Evolutionary conservation across 2,888 invertebrate species (phyloP), one percentile per base, ranked within the genome.

Genomic region (Timandra comae): DNA sequence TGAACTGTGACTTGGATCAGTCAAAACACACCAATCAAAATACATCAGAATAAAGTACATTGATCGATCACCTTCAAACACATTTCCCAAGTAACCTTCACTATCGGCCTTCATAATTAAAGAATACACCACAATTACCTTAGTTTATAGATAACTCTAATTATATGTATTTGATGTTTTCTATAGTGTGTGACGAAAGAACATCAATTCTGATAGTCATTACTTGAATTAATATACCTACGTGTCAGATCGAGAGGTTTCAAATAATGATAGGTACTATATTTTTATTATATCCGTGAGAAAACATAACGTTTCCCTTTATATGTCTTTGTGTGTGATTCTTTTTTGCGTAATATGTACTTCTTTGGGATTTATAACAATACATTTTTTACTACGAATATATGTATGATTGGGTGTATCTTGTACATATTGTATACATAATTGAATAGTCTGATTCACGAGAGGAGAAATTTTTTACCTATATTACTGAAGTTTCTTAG

Each of bases 171-270:
- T 81, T 78, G 78, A 77, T 79, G 77, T 81, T 81, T 78, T 80
- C 81, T 77, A 80, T 78, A 73, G 56, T 55, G 59, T 79, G 81
- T 82, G 82, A 82, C 82, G 82, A 84, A 82, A 82, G 74, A 77
- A 60, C 67, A 68, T 69, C 73, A 66, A 24, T 72, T 73, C 74
- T 59, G 52, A 56, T 64, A 65, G 80, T 81, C 82, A 84, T 85
- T 84, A 84, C 63, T 75, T 62, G 84, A 80, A 85, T 85, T 84
- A 85, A 85, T 85, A 82, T 79, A 78, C 67, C 78, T 81, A 84
- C 84, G 84, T 84, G 84, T 74, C 58, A 76, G 84, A 73, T 84
- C 84, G 69, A 71, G 68, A 80, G 81, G 80, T 80, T 72, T 64
- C 59, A 48, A 41, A 46, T 80, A 81, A 82, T 81, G 69, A 79